Conservation (phyloP, 64 coral and sea anemone genomes). For the Montipora efflorescens region DNA sequence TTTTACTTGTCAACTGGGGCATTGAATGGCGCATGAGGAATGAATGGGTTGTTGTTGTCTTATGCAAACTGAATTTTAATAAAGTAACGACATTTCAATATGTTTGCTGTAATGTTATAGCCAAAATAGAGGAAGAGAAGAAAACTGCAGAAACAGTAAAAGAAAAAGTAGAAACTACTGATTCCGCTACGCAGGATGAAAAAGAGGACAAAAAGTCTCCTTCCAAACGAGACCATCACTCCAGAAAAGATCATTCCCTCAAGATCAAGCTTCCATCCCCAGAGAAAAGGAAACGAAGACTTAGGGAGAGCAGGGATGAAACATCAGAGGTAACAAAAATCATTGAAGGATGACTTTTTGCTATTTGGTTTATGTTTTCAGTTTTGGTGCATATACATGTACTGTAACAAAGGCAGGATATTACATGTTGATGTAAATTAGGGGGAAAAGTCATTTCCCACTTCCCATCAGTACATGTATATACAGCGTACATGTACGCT, state of each 20-base stretch:
- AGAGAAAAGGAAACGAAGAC: slow-evolving; percentile 15
- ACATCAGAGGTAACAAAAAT: background rate
- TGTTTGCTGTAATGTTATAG: background rate
- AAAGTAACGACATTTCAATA: background rate
- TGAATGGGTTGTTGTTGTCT: too few species aligned
- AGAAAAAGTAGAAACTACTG: background rate
- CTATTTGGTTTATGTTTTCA: background rate
- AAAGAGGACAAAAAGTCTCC: background rate
- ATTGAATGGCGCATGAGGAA: too few species aligned
- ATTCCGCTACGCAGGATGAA: background rate
- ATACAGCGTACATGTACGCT: too few species aligned
- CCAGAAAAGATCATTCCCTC: background rate
- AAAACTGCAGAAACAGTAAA: background rate
- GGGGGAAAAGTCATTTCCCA: too few species aligned
- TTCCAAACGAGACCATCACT: background rate
- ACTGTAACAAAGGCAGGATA: too few species aligned
- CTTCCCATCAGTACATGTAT: too few species aligned
- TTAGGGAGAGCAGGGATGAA: slow-evolving; percentile 5
- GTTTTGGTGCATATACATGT: background rate
- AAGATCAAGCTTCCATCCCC: slow-evolving; percentile 13
- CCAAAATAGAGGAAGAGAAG: slow-evolving; percentile 58
- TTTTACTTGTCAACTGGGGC: too few species aligned
- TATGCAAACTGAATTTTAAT: too few species aligned
- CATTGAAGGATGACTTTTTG: background rate
- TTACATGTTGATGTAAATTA: too few species aligned